Conservation (phyloP, 2,797 vertebrate genomes). For the Notolepis coatsorum region DNA sequence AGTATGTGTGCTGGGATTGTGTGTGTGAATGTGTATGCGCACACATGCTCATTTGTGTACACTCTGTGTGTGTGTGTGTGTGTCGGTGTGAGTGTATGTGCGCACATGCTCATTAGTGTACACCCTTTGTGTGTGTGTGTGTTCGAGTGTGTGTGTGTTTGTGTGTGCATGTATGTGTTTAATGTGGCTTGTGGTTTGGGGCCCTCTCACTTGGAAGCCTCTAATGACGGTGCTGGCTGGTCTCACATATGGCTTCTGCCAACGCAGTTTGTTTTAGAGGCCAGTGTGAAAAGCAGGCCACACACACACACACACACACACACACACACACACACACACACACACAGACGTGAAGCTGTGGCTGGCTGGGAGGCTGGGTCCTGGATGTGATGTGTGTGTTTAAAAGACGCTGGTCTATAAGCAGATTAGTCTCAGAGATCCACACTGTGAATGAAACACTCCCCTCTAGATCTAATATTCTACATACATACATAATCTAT, state of each 20-base stretch:
- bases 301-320: neutral
- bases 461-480: too few relatives aligned
- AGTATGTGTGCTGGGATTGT: neutral
- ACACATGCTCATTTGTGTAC: neutral
- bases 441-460: too few relatives aligned
- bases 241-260: conserved; percentile 42
- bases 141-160: too few relatives aligned
- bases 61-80: too few relatives aligned
- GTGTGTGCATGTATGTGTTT: conserved; percentile 6
- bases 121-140: too few relatives aligned
- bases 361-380: too few relatives aligned
- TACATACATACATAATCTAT: too few relatives aligned
- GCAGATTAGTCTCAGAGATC: too few relatives aligned
- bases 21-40: neutral
- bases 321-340: neutral
- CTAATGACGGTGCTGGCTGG: conserved; percentile 44
- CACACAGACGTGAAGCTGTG: conserved; percentile 18
- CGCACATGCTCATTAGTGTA: too few relatives aligned
- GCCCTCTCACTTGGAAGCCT: conserved; percentile 44
- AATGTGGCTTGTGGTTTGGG: conserved; percentile 6
- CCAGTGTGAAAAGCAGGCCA: conserved; percentile 30
- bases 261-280: conserved; percentile 40
- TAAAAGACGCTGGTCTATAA: too few relatives aligned
- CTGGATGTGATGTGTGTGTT: neutral
- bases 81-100: too few relatives aligned